Evolutionary conservation across 2,888 invertebrate species (phyloP).

Genomic region (Therioaphis trifolii): DNA sequence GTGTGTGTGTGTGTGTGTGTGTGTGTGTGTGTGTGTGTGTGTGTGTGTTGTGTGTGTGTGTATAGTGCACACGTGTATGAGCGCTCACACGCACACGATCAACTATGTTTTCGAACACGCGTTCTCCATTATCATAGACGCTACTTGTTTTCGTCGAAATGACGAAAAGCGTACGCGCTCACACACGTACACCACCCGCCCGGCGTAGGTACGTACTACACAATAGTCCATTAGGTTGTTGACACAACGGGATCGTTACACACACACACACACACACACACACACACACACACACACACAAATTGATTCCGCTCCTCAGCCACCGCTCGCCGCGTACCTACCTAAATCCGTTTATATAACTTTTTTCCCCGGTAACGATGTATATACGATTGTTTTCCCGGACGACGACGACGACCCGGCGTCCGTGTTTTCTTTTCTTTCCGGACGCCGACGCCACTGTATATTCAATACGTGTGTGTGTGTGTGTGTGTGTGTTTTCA

Average conservation of each 20-base stretch:
- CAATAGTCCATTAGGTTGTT: constrained; percentile 43
- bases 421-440: neutral
- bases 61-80: neutral
- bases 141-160: constrained; percentile 21
- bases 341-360: constrained; percentile 32
- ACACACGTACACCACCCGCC: too few relatives aligned
- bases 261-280: constrained; percentile 23
- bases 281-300: too few relatives aligned
- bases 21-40: neutral
- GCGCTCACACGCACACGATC: neutral
- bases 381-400: neutral
- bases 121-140: constrained; percentile 53
- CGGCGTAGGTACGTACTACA: too few relatives aligned
- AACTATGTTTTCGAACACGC: constrained; percentile 42
- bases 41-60: neutral
- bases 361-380: neutral
- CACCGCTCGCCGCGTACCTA: neutral
- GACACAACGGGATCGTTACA: constrained; percentile 38
- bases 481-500: too few relatives aligned
- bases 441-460: neutral
- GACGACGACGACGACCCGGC: too few relatives aligned
- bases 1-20: neutral
- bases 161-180: neutral
- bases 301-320: neutral
- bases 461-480: neutral